phyloP scores from a whole-genome alignment of 2,113 vertebrate species.

The Cephalophus harveyi region DNA sequence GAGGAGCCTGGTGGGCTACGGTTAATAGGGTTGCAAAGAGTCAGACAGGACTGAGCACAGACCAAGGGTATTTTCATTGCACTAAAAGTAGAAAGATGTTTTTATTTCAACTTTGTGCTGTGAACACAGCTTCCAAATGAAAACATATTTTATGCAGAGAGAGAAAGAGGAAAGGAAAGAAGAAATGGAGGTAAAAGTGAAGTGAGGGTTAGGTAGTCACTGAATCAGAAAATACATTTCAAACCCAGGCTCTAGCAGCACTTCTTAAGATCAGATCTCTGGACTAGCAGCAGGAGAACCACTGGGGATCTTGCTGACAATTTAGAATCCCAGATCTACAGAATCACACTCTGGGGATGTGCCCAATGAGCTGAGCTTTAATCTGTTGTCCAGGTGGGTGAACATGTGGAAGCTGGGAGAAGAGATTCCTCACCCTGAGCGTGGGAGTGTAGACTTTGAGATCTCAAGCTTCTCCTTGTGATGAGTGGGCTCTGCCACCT shows the following conservation, averaged over 20 bases:
- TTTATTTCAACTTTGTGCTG: not conserved
- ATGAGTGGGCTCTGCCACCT: not conserved
- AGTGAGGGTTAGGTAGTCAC: not conserved
- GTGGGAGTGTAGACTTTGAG: fast-evolving
- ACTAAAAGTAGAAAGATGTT: not conserved
- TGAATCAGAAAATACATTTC: not conserved
- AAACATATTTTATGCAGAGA: not conserved
- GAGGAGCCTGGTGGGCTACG: not conserved
- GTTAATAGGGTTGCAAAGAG: not conserved
- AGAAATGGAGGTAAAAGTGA: not conserved
- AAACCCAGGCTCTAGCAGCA: not conserved
- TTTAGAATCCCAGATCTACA: not conserved
- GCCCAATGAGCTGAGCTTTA: not conserved
- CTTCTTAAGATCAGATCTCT: not conserved
- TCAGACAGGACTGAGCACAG: not conserved
- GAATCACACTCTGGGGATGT: not conserved
- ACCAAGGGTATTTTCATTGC: not conserved
- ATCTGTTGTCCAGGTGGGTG: not conserved
- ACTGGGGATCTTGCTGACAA: not conserved
- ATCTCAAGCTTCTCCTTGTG: not conserved
- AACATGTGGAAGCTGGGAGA: not conserved
- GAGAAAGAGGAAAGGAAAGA: not conserved
- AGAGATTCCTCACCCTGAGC: not conserved
- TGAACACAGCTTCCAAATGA: not conserved
- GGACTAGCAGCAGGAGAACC: not conserved